Base-by-base conservation (phyloP, 2,113 vertebrate genomes). In the Leptodactylus fuscus region DNA sequence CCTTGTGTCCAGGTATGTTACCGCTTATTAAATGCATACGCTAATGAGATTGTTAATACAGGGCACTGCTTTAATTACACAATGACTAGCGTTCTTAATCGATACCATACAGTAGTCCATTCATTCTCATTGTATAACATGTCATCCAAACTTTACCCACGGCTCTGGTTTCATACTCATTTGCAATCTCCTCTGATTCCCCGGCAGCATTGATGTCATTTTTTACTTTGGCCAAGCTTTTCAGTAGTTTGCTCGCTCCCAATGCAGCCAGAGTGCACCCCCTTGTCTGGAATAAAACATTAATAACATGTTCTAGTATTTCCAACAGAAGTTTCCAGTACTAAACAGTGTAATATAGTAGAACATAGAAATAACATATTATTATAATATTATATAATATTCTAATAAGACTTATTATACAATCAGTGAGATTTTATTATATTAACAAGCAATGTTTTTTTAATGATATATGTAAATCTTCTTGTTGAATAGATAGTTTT, bases 161-260 rank as follows among this genome's bases (percentile, higher is more conserved):
- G 18, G 98, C 98, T 2, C 93, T 96, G 16, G 93, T 93, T 92
- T 99, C 98, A 1, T 97, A 99, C 83, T 97, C 94, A 0, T 92
- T 91, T 4, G 98, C 97, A 0, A 97, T 93, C 29, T 95, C 94
- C 81, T 90, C 92, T 0, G 98, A 99, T 16, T 95, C 93, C 0
- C 94, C 94, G 0, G 95, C 92, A 29, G 97, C 95, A 0, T 96
- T 97, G 73, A 95, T 96, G 73, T 98, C 96, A 0, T 91, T 96
- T 88, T 93, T 96, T 77, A 97, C 96, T 81, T 90, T 88, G 0
- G 97, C 95, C 93, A 99, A 91, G 16, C 94, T 98, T 91, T 96
- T 99, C 89, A 99, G 92, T 85, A 99, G 97, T 91, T 96, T 99
- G 89, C 95, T 97, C 87, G 97, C 98, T 4, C 97, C 97, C 7